Evolutionary conservation across 30 jellyfish, hydroid and myxozoan species (phyloP).

Genomic region (Cassiopea xamachana): DNA sequence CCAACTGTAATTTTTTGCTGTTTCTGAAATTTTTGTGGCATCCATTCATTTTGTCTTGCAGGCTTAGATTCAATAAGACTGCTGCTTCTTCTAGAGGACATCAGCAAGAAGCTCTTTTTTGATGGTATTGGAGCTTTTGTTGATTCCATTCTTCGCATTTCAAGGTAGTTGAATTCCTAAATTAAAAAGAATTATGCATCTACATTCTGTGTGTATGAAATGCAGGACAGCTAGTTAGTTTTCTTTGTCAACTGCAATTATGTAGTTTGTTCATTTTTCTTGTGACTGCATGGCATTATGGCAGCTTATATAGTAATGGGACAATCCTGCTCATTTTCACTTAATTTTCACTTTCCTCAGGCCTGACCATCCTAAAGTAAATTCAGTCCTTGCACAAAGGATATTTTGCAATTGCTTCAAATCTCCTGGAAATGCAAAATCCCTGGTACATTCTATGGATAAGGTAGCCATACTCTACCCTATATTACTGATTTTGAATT

Average conservation of each 20-base stretch:
- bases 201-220: too few species aligned
- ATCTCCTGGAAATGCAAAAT: background rate
- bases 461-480: constrained; percentile 25
- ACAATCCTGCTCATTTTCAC: too few species aligned
- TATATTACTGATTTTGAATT: background rate
- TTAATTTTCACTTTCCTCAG: background rate
- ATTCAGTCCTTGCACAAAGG: constrained; percentile 74
- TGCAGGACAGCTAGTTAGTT: too few species aligned
- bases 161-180: constrained; percentile 4
- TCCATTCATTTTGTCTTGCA: background rate
- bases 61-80: constrained; percentile 45
- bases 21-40: too few species aligned
- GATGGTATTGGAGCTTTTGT: background rate
- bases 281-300: too few species aligned
- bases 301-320: too few species aligned
- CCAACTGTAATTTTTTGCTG: too few species aligned
- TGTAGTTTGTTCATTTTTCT: too few species aligned
- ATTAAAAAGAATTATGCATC: too few species aligned
- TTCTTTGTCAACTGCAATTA: too few species aligned
- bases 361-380: constrained; percentile 28
- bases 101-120: constrained; percentile 11
- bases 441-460: constrained; percentile 25
- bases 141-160: constrained; percentile 5
- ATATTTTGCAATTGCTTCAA: constrained; percentile 73
- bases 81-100: constrained; percentile 6